Percentiles rank a stretch among this genome's conserved stretches.
phyloP scores from a whole-genome alignment of 2,113 vertebrate species.

The Ibidorhyncha struthersii region DNA sequence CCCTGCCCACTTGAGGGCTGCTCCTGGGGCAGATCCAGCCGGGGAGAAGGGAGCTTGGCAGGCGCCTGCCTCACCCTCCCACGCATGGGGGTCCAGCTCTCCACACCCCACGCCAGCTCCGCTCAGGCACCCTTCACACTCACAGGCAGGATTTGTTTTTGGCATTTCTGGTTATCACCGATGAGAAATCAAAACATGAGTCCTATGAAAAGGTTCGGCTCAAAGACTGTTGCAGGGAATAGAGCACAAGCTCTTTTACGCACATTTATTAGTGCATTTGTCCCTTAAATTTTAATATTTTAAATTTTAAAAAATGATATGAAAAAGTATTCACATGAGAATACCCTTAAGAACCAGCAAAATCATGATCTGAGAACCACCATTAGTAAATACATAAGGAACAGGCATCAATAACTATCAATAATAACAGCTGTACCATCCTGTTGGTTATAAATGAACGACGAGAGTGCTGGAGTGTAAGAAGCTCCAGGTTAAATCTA shows the following conservation, averaged over 20 bases:
- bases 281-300: neutral
- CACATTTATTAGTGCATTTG: neutral
- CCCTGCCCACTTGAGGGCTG: neutral
- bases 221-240: neutral
- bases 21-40: neutral
- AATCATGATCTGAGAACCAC: neutral
- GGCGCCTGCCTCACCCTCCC: neutral
- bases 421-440: neutral
- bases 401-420: neutral
- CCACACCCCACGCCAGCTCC: rapidly evolving
- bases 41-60: neutral
- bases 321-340: neutral
- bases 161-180: neutral
- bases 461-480: neutral
- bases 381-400: neutral
- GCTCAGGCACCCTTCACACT: rapidly evolving
- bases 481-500: neutral
- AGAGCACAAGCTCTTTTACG: neutral
- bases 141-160: neutral
- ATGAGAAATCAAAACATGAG: conserved; percentile 45
- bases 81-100: neutral
- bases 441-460: neutral
- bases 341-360: neutral
- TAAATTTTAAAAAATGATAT: neutral
- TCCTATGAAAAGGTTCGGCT: conserved; percentile 66